Conservation (phyloP, 2,888 invertebrate species). For the Eilema depressum region DNA sequence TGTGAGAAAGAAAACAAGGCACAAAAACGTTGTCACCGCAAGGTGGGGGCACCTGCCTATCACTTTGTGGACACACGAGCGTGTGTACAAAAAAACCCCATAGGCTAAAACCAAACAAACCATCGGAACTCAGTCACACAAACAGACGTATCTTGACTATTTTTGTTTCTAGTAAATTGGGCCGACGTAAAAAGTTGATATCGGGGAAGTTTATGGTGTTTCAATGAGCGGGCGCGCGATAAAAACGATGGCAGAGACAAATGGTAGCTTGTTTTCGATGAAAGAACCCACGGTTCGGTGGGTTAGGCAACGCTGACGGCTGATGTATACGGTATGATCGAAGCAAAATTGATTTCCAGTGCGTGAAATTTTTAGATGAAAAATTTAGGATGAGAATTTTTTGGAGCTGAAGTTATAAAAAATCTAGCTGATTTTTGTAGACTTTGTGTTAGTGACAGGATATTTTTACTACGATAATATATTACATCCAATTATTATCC, state of each 20-base stretch:
- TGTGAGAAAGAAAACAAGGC: background rate
- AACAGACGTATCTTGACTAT: slow-evolving; percentile 28
- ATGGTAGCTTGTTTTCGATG: slow-evolving; percentile 48
- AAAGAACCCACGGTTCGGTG: slow-evolving; percentile 37
- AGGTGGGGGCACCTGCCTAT: background rate
- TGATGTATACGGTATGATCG: slow-evolving; percentile 28
- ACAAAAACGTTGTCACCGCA: background rate
- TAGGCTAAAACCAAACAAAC: background rate
- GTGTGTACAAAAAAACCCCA: background rate
- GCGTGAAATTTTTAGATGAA: slow-evolving; percentile 34
- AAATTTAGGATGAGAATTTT: slow-evolving; percentile 27
- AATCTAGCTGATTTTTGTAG: background rate
- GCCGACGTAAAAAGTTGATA: slow-evolving; percentile 55
- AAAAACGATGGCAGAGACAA: slow-evolving; percentile 55
- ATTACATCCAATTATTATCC: no score
- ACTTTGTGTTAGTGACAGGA: background rate
- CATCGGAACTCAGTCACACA: slow-evolving; percentile 27
- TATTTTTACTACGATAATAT: background rate
- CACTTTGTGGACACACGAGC: background rate
- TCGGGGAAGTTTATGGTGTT: slow-evolving; percentile 56
- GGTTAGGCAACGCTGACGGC: slow-evolving; percentile 29
- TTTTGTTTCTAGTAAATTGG: slow-evolving; percentile 57
- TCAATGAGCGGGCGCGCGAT: slow-evolving; percentile 51
- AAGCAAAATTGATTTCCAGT: slow-evolving; percentile 28
- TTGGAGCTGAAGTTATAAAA: slow-evolving; percentile 13